These are phyloP conservation scores for Sphaeramia orbicularis DNA, from an alignment of 2,797 vertebrate genomes.

Conservation along the genomic window DNA sequence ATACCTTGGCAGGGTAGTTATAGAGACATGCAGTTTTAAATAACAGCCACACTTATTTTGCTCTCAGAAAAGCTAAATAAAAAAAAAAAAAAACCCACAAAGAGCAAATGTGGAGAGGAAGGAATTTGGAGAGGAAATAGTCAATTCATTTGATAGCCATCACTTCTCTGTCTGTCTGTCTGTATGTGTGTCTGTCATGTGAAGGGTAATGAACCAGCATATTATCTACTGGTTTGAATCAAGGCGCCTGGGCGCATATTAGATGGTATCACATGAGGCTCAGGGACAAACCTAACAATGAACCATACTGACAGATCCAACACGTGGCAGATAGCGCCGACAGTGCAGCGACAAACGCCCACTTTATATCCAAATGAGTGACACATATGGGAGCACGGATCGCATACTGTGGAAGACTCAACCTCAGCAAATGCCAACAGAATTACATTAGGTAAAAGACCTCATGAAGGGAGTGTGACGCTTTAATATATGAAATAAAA, in stretches of 20 bases:
- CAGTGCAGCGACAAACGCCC: slow-evolving; percentile 30
- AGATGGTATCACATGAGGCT: slow-evolving; percentile 61
- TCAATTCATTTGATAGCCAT: slow-evolving; percentile 62
- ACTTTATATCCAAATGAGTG: slow-evolving; percentile 47
- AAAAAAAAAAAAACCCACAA: slow-evolving; percentile 72
- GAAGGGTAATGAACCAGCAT: slow-evolving; percentile 48
- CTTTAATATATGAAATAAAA: slow-evolving; percentile 38
- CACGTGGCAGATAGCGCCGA: slow-evolving; percentile 34
- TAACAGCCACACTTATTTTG: slow-evolving; percentile 62
- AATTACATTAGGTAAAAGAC: slow-evolving; percentile 45
- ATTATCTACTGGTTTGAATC: slow-evolving; percentile 63
- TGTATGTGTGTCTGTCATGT: slow-evolving; percentile 22
- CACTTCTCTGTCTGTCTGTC: slow-evolving; percentile 32
- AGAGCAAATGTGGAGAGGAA: slow-evolving; percentile 66
- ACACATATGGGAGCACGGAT: slow-evolving; percentile 42
- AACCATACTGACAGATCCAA: slow-evolving; percentile 46
- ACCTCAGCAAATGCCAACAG: slow-evolving; percentile 38
- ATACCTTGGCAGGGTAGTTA: slow-evolving; percentile 54
- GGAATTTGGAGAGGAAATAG: slow-evolving; percentile 66
- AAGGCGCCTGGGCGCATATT: slow-evolving; percentile 45
- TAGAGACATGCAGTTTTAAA: slow-evolving; percentile 55
- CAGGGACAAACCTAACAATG: slow-evolving; percentile 44
- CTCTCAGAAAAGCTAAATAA: slow-evolving; percentile 68
- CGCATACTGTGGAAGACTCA: slow-evolving; percentile 27
- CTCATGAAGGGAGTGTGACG: slow-evolving; percentile 27